Base-by-base conservation (phyloP, 1,140 invertebrate genomes). In the Apis laboriosa region DNA sequence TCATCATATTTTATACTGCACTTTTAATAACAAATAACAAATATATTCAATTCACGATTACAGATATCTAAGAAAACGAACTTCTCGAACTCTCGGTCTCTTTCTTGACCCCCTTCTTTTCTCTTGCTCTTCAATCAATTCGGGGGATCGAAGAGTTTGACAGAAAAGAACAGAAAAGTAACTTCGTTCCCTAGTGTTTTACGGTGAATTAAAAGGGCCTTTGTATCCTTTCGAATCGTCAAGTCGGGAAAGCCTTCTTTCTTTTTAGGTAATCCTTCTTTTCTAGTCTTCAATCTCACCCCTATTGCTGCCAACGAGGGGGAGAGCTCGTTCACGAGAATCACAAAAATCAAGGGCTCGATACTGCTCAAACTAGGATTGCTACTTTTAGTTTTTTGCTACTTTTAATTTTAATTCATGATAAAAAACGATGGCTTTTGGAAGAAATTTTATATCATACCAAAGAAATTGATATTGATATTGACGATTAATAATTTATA, bases 151-250 rank as follows among this genome's bases (percentile, higher is more conserved):
- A 74, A 19, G 79, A 66, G 79, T 75, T 74, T 80, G 61, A 58
- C 79, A 80, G 24, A 67, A 34, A 67, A 75, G 61, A 74, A 75
- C 51, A 43, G 21, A 19, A 43, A 9, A 75, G 61, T 66, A 66
- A 80, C 71, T 66, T 75, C 71, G 61, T 66, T 56, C 34, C 11
- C 21, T 58, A 60, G 28, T 73, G 78, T 75, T 80, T 80, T 80
- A 80, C 79, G 61, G 71, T 58, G 79, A 80, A 80, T 80, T 80
- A 75, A 80, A 66, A 80, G 61, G 34, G 67, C 71, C 61, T 80
- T 75, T 80, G 74, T 75, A 80, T 80, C 79, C 79, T 80, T 64
- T 80, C 71, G 15, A 75, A 80, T 75, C 71, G 79, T 56, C 71
- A 64, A 60, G 61, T 53, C 61, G 24, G 56, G 53, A n/a, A 43